Conservation (phyloP, 1,140 invertebrate species). For the Gryon sp. region DNA sequence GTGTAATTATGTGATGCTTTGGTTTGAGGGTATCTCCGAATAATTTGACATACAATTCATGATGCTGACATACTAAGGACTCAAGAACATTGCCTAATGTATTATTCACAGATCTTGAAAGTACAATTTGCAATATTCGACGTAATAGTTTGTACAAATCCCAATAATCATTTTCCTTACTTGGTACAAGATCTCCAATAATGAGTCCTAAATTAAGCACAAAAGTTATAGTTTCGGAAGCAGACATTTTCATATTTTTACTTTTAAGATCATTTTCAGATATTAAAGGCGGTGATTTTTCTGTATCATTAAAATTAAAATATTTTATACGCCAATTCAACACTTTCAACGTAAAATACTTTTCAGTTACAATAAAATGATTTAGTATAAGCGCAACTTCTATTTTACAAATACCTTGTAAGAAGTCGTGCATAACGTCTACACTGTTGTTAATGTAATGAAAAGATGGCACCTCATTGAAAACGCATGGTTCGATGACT, state of each 20-base stretch:
- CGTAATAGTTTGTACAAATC: constrained; percentile 18
- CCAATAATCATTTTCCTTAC: constrained; percentile 7
- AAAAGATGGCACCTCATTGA: background rate
- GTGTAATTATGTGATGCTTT: constrained; percentile 2
- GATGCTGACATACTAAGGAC: constrained; percentile 4
- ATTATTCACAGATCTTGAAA: background rate
- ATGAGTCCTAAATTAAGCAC: constrained; percentile 12
- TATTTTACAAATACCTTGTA: constrained; percentile 12
- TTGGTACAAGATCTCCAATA: constrained; percentile 15
- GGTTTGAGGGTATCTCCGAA: background rate
- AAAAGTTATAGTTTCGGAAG: constrained; percentile 2
- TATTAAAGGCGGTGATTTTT: constrained; percentile 15
- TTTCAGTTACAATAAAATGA: constrained; percentile 10
- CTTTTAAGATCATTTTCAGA: constrained; percentile 2
- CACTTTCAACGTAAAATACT: constrained; percentile 9
- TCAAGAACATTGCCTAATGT: background rate
- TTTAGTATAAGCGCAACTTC: constrained; percentile 1
- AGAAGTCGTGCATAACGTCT: constrained; percentile 24
- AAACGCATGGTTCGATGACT: background rate
- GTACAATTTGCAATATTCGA: background rate
- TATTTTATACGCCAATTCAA: constrained; percentile 25
- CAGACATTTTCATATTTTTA: constrained; percentile 24
- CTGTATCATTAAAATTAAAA: constrained; percentile 20
- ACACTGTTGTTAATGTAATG: constrained; percentile 9
- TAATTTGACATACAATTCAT: constrained; percentile 1